Conservation (phyloP, 2,888 invertebrate species). For the Cheilosia soror region DNA sequence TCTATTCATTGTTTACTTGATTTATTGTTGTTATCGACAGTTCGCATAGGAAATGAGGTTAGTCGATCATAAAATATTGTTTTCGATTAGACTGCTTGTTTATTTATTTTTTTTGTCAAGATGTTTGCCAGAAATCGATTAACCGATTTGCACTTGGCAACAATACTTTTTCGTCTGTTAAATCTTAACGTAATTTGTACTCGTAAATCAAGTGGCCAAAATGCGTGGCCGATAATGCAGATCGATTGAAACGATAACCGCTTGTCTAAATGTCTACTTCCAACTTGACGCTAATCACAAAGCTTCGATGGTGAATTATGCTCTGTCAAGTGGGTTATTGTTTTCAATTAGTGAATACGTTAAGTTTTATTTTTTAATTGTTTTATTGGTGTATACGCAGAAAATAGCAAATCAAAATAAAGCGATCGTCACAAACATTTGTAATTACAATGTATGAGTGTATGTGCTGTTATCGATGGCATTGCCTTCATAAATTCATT, state of each 20-base stretch:
- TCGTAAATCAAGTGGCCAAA: slow-evolving; percentile 7
- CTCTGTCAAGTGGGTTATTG: slow-evolving; percentile 6
- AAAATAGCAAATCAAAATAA: slow-evolving; percentile 3
- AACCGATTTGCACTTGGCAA: background rate
- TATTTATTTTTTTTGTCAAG: background rate
- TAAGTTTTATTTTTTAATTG: slow-evolving; percentile 3
- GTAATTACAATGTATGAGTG: background rate
- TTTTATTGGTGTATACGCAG: slow-evolving; percentile 3
- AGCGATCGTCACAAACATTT: background rate
- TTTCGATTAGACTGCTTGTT: background rate
- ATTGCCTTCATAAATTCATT: slow-evolving; percentile 23
- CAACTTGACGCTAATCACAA: too few relatives aligned
- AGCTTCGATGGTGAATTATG: background rate
- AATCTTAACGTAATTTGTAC: background rate
- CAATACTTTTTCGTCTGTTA: background rate
- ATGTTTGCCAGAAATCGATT: background rate
- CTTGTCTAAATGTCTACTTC: background rate
- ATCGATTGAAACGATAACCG: background rate
- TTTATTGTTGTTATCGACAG: background rate
- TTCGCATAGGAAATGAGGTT: slow-evolving; percentile 8
- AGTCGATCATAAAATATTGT: background rate
- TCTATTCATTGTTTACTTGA: background rate
- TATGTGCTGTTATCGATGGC: background rate
- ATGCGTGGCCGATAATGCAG: background rate
- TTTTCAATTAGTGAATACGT: background rate